Base-by-base conservation (phyloP, 53 echinoderm and acorn worm species). In the Stichopus horrens region DNA sequence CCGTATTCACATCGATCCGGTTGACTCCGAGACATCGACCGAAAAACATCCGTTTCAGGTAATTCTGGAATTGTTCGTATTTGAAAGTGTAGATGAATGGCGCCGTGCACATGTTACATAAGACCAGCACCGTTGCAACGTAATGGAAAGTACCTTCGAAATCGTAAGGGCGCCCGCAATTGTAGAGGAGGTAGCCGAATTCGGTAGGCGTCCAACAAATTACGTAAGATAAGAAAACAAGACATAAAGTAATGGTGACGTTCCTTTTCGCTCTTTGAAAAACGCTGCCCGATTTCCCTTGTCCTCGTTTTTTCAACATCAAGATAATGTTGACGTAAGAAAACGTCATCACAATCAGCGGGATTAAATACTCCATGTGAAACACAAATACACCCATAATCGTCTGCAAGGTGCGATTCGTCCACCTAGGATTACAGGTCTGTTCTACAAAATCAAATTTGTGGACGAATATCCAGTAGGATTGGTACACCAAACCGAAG, bases 141-240 rank as follows among this genome's bases (percentile, higher is more conserved):
- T 91, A 90, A 75, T 96, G 96, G 9, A 92, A 54, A 4, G 88
- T 78, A 55, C 96, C 92, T 16, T 92, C 89, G 57, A 96, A 96
- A 86, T 96, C 90, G 54, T 96, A 96, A 13, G 86, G 74, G 1
- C 91, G 79, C 51, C 96, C 96, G 53, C 91, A 83, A 57, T 96
- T 96, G 55, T 90, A 96, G 75, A 92, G 86, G 18, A 96, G 80
- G 85, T 94, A 96, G 0, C 94, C 90, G 10, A 96, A 84, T 66
- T 96, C 96, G 5, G 96, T 94, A 0, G 96, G 96, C 9, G 94
- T 89, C 96, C 96, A 96, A 55, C 96, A 96, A 6, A 94, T 91
- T 59, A 91, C 86, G 90, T 91, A 96, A n/a, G 94, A 94, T 21
- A 91, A 21, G 59, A 94, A 94, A 5, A 96, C 96, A n/a, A 94